A percentile compares a stretch with the other conserved stretches of the same genome.
phyloP scores from a whole-genome alignment of 2,113 vertebrate species.

The Thalassoma bifasciatum region DNA sequence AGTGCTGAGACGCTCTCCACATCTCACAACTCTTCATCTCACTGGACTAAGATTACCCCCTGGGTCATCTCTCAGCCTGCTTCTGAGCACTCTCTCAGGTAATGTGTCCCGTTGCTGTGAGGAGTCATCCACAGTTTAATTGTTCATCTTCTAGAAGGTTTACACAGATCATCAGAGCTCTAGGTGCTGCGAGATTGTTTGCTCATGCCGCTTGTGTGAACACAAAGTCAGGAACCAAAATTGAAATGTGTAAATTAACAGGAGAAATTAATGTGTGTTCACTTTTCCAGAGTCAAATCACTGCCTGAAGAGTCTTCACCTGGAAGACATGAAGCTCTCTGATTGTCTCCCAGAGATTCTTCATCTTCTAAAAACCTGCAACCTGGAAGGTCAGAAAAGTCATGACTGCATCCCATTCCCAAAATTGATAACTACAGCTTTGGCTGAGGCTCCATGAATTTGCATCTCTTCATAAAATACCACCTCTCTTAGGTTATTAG shows the following conservation, averaged over 20 bases:
- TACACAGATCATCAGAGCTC: too few species aligned
- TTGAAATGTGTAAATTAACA: background rate
- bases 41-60: constrained; percentile 36
- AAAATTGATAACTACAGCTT: too few species aligned
- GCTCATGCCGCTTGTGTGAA: too few species aligned
- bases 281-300: constrained; percentile 50
- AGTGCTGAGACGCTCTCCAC: constrained; percentile 45
- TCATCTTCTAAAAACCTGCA: constrained; percentile 46
- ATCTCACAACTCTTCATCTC: constrained; percentile 40
- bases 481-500: too few species aligned
- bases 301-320: constrained; percentile 35
- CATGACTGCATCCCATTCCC: background rate
- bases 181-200: background rate
- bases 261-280: background rate
- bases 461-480: too few species aligned
- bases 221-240: too few species aligned
- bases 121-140: background rate
- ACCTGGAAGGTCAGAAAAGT: constrained; percentile 54
- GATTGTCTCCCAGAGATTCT: constrained; percentile 59
- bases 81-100: constrained; percentile 65
- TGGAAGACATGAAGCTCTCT: constrained; percentile 65
- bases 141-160: background rate
- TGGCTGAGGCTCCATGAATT: too few species aligned
- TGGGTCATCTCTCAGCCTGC: constrained; percentile 18
- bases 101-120: background rate